Conservation (phyloP, 2,888 invertebrate genomes). For the Agrilus biguttatus region DNA sequence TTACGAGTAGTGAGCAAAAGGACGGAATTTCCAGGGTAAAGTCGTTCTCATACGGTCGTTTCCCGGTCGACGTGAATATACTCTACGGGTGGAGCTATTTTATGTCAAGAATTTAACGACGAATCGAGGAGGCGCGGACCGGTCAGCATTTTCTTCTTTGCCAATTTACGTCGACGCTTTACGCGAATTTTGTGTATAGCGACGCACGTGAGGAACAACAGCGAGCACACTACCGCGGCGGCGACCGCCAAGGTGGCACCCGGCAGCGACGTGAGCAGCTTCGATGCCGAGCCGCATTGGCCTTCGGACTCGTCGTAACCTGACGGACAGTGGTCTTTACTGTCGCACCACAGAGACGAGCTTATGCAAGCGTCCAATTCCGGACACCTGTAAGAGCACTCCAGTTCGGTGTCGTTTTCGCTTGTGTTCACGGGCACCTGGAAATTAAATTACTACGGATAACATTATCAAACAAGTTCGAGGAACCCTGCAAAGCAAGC, state of each 20-base stretch:
- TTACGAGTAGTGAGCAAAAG: constrained; percentile 27
- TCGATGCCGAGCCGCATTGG: constrained; percentile 45
- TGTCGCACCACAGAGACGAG: constrained; percentile 60
- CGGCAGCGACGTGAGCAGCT: constrained; percentile 36
- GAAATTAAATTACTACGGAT: too few species aligned
- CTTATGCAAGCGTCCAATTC: constrained; percentile 68
- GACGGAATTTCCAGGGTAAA: constrained; percentile 26
- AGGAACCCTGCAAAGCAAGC: too few species aligned
- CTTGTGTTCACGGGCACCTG: constrained; percentile 33
- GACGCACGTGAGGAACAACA: constrained; percentile 43
- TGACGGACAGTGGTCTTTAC: constrained; percentile 49
- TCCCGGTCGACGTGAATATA: constrained; percentile 87
- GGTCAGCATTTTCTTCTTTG: constrained; percentile 35
- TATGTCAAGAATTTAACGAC: constrained; percentile 69
- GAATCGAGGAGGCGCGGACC: constrained; percentile 49
- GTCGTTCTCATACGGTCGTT: constrained; percentile 67
- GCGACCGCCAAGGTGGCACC: constrained; percentile 43
- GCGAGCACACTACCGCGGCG: constrained; percentile 39
- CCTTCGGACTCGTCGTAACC: constrained; percentile 58
- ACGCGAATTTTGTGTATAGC: constrained; percentile 41
- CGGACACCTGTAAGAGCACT: constrained; percentile 50
- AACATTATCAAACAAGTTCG: too few species aligned
- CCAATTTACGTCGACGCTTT: constrained; percentile 35
- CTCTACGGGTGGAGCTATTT: constrained; percentile 72
- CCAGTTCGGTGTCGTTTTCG: constrained; percentile 38